Conservation (phyloP, 2,888 invertebrate species). For the Homarus gammarus region DNA sequence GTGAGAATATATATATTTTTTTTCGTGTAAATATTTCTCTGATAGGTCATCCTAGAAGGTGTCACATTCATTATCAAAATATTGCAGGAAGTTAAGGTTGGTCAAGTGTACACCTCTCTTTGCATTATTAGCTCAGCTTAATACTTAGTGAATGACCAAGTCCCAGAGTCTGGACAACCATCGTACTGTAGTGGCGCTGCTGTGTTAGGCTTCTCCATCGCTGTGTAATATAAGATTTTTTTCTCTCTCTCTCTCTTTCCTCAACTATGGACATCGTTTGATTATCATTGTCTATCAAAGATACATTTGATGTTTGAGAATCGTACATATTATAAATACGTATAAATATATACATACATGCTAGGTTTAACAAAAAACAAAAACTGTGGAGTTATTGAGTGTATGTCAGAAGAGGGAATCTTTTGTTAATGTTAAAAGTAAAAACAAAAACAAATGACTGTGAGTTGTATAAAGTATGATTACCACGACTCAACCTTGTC, state of each 20-base stretch:
- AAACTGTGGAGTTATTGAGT: neutral
- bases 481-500: neutral
- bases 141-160: conserved; percentile 6
- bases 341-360: neutral
- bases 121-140: conserved; percentile 14
- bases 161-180: neutral
- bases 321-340: neutral
- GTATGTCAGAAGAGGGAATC: neutral
- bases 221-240: neutral
- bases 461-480: conserved; percentile 6
- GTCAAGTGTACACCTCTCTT: no score
- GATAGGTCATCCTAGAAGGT: no score
- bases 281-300: neutral
- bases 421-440: neutral
- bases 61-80: conserved; percentile 3
- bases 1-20: no score
- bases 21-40: no score
- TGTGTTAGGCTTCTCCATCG: conserved; percentile 26
- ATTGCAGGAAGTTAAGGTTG: no score
- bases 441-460: no score
- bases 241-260: no score
- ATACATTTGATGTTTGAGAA: neutral
- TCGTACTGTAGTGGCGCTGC: neutral
- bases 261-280: neutral
- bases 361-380: neutral